A percentile compares a stretch with the other conserved stretches of the same genome.
Evolutionary conservation across 1,140 invertebrate species (phyloP).

Genomic region (Pristionchus pacificus): DNA sequence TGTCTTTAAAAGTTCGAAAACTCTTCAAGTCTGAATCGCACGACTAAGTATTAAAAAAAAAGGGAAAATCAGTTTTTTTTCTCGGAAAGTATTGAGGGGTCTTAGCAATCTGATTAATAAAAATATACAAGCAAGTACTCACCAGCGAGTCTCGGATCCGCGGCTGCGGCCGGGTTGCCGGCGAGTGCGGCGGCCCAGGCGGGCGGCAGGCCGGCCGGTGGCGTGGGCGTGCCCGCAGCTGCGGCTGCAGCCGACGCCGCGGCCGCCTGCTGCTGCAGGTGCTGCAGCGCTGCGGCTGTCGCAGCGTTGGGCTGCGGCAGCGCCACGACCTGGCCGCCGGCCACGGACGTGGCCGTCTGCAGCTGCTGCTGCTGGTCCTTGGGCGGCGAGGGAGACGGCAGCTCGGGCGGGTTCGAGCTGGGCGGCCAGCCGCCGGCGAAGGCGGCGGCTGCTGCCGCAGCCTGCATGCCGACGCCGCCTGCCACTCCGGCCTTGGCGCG

Average conservation of each 20-base stretch:
- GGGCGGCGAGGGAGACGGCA: constrained; percentile 19
- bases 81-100: too few relatives aligned
- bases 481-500: neutral
- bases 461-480: too few relatives aligned
- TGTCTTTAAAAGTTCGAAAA: too few relatives aligned
- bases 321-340: neutral
- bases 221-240: constrained; percentile 8
- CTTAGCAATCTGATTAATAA: too few relatives aligned
- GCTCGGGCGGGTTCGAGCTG: constrained; percentile 28
- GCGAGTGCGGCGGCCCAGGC: neutral
- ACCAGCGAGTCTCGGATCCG: constrained; percentile 7
- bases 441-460: too few relatives aligned
- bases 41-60: too few relatives aligned
- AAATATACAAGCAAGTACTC: too few relatives aligned
- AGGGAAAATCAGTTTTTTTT: too few relatives aligned
- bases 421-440: constrained; percentile 32
- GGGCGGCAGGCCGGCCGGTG: neutral
- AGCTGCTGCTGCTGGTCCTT: neutral
- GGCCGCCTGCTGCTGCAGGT: neutral
- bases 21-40: too few relatives aligned
- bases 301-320: neutral
- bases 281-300: constrained; percentile 4
- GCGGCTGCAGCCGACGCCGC: constrained; percentile 2
- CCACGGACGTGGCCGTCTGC: neutral
- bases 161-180: constrained; percentile 9